Base-by-base conservation (phyloP, 2,888 invertebrate species). In the Agonum fuliginosum region DNA sequence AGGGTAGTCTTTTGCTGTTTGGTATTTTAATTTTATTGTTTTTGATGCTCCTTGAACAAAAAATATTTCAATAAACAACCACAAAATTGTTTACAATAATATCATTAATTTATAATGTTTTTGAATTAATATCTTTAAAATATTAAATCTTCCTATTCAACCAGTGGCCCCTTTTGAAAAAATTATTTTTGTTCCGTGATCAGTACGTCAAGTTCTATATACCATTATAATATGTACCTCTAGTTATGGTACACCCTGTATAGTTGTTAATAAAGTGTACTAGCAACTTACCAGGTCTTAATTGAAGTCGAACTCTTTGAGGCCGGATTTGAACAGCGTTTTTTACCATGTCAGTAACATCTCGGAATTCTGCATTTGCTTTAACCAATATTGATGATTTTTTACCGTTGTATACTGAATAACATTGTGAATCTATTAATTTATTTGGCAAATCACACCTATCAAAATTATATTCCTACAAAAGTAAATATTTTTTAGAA, bases 1-100 rank as follows among this genome's bases (percentile, higher is more conserved):
- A 4, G 93, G 93, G 83, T 96, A 96, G 85, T 97, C 95, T 85
- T 92, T 91, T 6, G 96, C 95, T 69, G 95, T 93, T 70, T 93
- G 89, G 83, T 92, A 94, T n/a, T 89, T 87, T 80, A 94, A 89
- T 79, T 89, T 88, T 48, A 94, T 86, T 80, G 88, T 90, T 81
- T 89, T 87, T 0, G 91, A 89, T 81, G 91, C 89, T 17, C 89
- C 91, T 91, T n/a, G n/a, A n/a, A 83, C 41, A 87, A 87, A 78
- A 48, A 79, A 34, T 76, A 78, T 71, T 14, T n/a, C 54, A 43
- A 3, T 2, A n/a, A n/a, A n/a, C n/a, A n/a, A n/a, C n/a, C n/a
- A n/a, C n/a, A n/a, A n/a, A n/a, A n/a, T n/a, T n/a, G n/a, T 67
- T 65, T 51, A 10, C 6, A 2, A 2, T 5, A 34, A 20, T 14